Conservation (phyloP, 2,113 vertebrate species). For the Bubo blakistoni region DNA sequence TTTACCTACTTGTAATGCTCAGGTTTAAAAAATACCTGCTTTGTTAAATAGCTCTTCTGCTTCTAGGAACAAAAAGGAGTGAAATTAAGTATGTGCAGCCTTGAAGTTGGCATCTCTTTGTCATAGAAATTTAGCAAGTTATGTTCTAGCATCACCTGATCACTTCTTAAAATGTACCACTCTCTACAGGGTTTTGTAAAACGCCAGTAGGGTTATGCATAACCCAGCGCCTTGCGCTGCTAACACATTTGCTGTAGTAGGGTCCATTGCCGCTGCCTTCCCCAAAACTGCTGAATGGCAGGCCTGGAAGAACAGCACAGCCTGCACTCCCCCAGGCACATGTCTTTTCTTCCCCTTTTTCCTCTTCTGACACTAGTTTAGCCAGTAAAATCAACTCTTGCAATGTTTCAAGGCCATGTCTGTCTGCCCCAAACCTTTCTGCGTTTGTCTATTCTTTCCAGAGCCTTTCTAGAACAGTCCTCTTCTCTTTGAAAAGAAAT, state of each 20-base stretch:
- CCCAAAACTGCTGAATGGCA: not conserved
- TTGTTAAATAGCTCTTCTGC: not conserved
- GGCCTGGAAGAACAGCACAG: not conserved
- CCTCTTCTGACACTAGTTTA: not conserved
- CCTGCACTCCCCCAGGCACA: accelerated
- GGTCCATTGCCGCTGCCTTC: not conserved
- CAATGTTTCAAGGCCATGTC: not conserved
- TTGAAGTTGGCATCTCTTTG: not conserved
- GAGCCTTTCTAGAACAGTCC: not conserved
- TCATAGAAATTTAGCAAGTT: not conserved
- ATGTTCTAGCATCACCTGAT: not conserved
- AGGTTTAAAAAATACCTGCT: not conserved
- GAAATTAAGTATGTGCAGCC: not conserved
- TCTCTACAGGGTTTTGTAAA: not conserved
- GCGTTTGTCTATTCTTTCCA: not conserved
- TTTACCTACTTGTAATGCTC: not conserved
- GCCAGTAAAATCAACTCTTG: not conserved
- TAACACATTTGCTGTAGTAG: accelerated
- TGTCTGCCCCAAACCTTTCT: not conserved
- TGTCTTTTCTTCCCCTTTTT: not conserved
- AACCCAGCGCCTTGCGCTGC: not conserved
- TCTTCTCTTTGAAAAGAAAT: not conserved
- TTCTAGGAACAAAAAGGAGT: not conserved
- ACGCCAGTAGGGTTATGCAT: accelerated
- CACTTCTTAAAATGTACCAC: not conserved